phyloP scores from a whole-genome alignment of 2,797 vertebrate species.

The Sylvilagus floridanus region DNA sequence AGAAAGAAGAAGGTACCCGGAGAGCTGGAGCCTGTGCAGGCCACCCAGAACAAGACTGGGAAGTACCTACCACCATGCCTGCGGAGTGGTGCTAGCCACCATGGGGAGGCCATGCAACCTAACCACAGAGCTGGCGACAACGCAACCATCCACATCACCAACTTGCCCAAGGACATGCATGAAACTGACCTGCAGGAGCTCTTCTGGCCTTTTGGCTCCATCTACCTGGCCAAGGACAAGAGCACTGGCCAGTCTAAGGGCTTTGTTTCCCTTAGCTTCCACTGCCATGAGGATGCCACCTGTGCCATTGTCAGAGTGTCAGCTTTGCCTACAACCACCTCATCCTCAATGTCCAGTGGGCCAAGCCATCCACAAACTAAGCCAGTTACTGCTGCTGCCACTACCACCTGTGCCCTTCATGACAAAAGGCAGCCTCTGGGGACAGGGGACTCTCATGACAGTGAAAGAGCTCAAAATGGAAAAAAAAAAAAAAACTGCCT shows the following conservation, averaged over 20 bases:
- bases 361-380: slow-evolving; percentile 92
- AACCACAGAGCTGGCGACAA: slow-evolving; percentile 95
- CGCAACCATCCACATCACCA: slow-evolving; percentile 98
- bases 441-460: too few relatives aligned
- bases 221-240: slow-evolving; percentile 99
- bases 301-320: slow-evolving; percentile 96
- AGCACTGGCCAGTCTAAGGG: slow-evolving; percentile 99
- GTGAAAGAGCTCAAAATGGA: too few relatives aligned
- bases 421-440: neutral
- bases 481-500: neutral
- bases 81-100: slow-evolving; percentile 93
- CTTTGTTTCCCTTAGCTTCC: slow-evolving; percentile 98
- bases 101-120: slow-evolving; percentile 98
- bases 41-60: slow-evolving; percentile 95
- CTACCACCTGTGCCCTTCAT: neutral
- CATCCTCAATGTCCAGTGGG: slow-evolving; percentile 99
- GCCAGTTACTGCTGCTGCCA: neutral
- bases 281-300: slow-evolving; percentile 96
- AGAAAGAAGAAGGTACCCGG: slow-evolving; percentile 94
- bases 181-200: slow-evolving; percentile 99
- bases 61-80: slow-evolving; percentile 97
- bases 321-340: slow-evolving; percentile 97
- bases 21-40: slow-evolving; percentile 94
- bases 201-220: slow-evolving; percentile 98
- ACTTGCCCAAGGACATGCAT: slow-evolving; percentile 97